Base-by-base conservation (phyloP, 1,140 invertebrate species). In the Philopotamus ludificatus region DNA sequence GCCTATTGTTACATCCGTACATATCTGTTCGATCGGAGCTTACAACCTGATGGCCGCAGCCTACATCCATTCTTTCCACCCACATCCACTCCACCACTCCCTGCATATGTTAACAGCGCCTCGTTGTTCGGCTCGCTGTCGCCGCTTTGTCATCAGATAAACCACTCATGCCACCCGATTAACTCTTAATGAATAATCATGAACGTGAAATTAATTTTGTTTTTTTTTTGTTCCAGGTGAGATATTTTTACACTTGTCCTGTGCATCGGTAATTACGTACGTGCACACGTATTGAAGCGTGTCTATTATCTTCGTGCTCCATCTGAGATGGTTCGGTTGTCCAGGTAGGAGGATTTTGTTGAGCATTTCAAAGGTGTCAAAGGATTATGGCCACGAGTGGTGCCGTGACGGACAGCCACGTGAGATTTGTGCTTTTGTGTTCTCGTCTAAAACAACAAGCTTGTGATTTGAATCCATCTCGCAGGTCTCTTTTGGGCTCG, bases 381-480 rank as follows among this genome's bases (percentile, higher is more conserved):
- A 45, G 7, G 44, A 18, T 45, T 45, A 34, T 34, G 28, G 28
- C 28, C 28, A 26, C 34, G 26, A 58, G 57, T 60, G 39, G 41
- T 45, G 41, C n/a, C 28, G 7, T 60, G 42, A 60, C 23, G n/a
- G 57, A 60, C 57, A 45, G 57, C n/a, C 54, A 42, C 54, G 34
- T 57, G 54, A 42, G 54, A 34, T 34, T 34, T 34, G n/a, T n/a
- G 51, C 28, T 57, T 57, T 57, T 39, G n/a, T n/a, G n/a, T 57
- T 20, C 15, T 21, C 53, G 18, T 60, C 57, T 65, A 65, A 65
- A 68, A 68, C 67, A 68, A 68, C 66, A 68, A 39, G 55, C 34
- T 21, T 57, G 42, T 57, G 16, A 60, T 59, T 61, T 44, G 34
- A 60, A 62, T 58, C 57, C 41, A 51, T 62, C 58, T 21, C 63